Evolutionary conservation across 1,140 invertebrate genomes (phyloP).

Genomic region (Microplitis demolitor): DNA sequence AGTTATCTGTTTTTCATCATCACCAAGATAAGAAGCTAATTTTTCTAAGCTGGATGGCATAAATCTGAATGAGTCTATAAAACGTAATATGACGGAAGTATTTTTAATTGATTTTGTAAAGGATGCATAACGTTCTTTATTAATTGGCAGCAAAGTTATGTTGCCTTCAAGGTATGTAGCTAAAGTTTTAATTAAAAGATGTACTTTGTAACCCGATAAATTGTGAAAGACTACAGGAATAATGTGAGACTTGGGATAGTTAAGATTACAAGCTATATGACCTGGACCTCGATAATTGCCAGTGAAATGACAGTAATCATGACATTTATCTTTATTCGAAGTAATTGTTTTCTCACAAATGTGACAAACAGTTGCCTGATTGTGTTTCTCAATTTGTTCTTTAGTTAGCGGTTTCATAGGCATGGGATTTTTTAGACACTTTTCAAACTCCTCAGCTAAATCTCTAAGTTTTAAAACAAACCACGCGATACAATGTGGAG

Average conservation of each 20-base stretch:
- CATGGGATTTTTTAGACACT: background rate
- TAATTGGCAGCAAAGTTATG: constrained; percentile 29
- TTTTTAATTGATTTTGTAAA: background rate
- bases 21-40: constrained; percentile 33
- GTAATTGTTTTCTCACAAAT: too few species aligned
- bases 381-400: background rate
- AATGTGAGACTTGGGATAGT: constrained; percentile 34
- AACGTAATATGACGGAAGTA: constrained; percentile 31
- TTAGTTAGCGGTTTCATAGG: constrained; percentile 17
- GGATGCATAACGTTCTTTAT: constrained; percentile 37
- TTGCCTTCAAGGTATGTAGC: constrained; percentile 16
- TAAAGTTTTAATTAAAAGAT: constrained; percentile 35
- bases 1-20: constrained; percentile 25
- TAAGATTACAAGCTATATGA: constrained; percentile 50
- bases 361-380: background rate
- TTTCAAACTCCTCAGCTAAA: constrained; percentile 18
- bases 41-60: constrained; percentile 32
- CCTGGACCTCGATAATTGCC: constrained; percentile 44
- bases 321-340: too few species aligned
- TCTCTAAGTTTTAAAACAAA: constrained; percentile 38
- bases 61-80: constrained; percentile 41
- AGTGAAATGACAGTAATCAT: constrained; percentile 44
- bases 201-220: constrained; percentile 25
- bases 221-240: constrained; percentile 33
- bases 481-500: constrained; percentile 33